Base-by-base conservation (phyloP, 1,140 invertebrate genomes). In the Nixonia krombeini region DNA sequence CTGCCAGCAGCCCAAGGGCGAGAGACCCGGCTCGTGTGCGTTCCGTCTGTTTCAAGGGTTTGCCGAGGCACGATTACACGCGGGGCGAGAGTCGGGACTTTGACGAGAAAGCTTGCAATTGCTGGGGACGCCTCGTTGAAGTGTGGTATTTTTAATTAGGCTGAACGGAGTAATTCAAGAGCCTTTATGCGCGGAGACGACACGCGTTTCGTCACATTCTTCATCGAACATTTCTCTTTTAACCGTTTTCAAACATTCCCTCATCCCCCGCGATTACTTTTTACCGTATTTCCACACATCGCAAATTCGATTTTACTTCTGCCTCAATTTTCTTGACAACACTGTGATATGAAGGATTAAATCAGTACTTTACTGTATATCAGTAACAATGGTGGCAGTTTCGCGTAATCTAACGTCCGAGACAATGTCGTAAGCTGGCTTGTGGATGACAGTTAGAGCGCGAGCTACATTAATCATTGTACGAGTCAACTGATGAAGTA, bases 381-480 rank as follows among this genome's bases (percentile, higher is more conserved):
- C 58, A 68, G 58, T 53, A 51, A 47, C 51, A 35, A 53, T 59
- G 59, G 58, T 55, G 53, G 63, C 62, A 69, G 66, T 69, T 69
- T 59, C 66, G 59, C 53, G 53, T 64, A 70, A 61, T 65, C 61
- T 65, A 61, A 70, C 56, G 61, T 70, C 59, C 67, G 61, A 70
- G 67, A 57, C 67, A 64, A 56, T 52, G 55, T 64, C 66, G 66
- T 59, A 51, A 64, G 51, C 45, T 70, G 10, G 66, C 62, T 72
- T 70, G 69, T 63, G 68, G 66, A 67, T 70, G 70, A 74, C 66
- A 72, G 70, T 70, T 69, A 59, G 59, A 58, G 69, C 55, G 67
- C 69, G 69, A 74, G 65, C 35, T 61, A 72, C 74, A 74, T 76
- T 76, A 76, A 76, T 76, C 72, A 68, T 72, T 72, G 69, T 70